These are phyloP conservation scores for fruit fly (Drosophila melanogaster) DNA, from an alignment of 1,140 invertebrate species.

Conservation along the genomic window DNA sequence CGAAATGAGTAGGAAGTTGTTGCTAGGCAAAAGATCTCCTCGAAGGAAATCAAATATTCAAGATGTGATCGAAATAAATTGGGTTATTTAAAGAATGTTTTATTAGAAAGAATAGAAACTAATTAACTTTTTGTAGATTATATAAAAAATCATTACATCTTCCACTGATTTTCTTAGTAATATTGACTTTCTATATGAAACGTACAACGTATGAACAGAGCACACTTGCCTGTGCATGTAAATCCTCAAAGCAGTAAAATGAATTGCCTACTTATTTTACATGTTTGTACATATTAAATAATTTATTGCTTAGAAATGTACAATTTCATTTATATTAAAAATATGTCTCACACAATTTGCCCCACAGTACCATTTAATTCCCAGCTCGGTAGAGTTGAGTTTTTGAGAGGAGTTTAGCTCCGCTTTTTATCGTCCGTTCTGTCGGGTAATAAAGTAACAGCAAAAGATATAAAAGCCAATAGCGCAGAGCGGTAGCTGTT, in stretches of 20 bases:
- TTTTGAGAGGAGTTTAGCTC: constrained; percentile 45
- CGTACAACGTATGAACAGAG: too few species aligned
- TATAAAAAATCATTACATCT: too few species aligned
- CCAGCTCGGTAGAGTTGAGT: constrained; percentile 20
- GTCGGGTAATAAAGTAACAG: constrained; percentile 76
- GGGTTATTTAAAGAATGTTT: too few species aligned
- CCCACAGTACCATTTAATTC: constrained; percentile 45
- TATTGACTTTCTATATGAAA: too few species aligned
- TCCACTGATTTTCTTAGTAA: too few species aligned
- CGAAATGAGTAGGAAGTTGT: constrained; percentile 10
- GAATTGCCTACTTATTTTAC: too few species aligned
- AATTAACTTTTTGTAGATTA: too few species aligned
- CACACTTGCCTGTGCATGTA: too few species aligned
- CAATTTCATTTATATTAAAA: too few species aligned
- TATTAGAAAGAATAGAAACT: too few species aligned
- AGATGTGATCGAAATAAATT: too few species aligned
- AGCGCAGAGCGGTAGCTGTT: not conserved
- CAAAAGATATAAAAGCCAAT: constrained; percentile 64
- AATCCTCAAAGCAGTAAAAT: too few species aligned
- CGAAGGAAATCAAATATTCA: not conserved
- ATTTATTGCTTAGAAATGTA: not conserved
- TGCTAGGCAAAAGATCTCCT: constrained; percentile 3
- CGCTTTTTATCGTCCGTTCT: constrained; percentile 60
- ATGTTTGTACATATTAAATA: not conserved
- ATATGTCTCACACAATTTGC: not conserved